A percentile compares a stretch with the other conserved stretches of the same genome.
Conservation (phyloP, 2,113 vertebrate species). For the Onychostoma macrolepis region DNA sequence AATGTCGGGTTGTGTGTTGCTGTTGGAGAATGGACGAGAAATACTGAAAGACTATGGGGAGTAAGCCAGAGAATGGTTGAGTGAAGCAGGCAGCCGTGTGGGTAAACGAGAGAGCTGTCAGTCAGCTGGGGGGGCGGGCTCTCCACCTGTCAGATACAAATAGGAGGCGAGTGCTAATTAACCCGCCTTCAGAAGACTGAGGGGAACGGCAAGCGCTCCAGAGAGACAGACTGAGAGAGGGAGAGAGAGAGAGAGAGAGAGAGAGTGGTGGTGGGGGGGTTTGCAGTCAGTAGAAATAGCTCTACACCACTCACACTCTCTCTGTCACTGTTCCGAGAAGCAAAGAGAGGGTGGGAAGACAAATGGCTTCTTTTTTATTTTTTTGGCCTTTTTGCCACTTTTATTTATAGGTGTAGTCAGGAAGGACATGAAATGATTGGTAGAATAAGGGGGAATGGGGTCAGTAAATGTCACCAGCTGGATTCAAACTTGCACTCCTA, state of each 20-base stretch:
- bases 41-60: conserved; percentile 22
- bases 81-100: conserved; percentile 41
- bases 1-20: conserved; percentile 38
- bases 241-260: conserved; percentile 22
- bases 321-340: conserved; percentile 34
- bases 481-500: neutral
- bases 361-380: conserved; percentile 23
- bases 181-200: conserved; percentile 69
- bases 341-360: conserved; percentile 31
- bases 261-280: conserved; percentile 31
- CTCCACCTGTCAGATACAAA: conserved; percentile 74
- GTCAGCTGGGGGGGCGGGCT: conserved; percentile 65
- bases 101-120: conserved; percentile 72
- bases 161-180: conserved; percentile 72
- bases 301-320: conserved; percentile 24
- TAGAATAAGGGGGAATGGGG: neutral
- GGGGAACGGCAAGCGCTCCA: conserved; percentile 62
- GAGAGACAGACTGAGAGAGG: conserved; percentile 38
- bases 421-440: conserved; percentile 26
- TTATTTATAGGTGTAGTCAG: conserved; percentile 35
- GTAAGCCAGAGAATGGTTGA: conserved; percentile 35
- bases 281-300: conserved; percentile 53
- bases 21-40: conserved; percentile 5
- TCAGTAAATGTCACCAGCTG: conserved; percentile 32
- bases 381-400: conserved; percentile 42